Conservation (phyloP, 2,797 vertebrate genomes). For the Netta rufina region DNA sequence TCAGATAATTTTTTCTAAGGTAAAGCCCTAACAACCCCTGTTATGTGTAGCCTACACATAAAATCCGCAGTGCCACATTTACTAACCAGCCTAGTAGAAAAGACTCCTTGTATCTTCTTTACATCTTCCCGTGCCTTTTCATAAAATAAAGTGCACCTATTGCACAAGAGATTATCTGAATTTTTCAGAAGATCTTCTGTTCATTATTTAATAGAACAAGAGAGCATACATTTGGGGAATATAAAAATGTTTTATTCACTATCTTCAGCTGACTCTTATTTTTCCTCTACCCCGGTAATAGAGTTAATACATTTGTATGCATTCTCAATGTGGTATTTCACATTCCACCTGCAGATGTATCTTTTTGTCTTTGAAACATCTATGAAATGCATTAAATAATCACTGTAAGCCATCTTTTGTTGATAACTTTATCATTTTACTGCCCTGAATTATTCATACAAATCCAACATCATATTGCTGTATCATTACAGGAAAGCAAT, state of each 20-base stretch:
- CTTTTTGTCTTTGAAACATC: constrained; percentile 54
- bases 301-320: constrained; percentile 12
- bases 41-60: fast-evolving
- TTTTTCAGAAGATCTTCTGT: constrained; percentile 41
- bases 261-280: constrained; percentile 32
- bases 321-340: background rate
- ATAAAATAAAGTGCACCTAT: background rate
- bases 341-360: constrained; percentile 15
- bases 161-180: constrained; percentile 24
- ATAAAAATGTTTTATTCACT: constrained; percentile 63
- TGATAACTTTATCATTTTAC: constrained; percentile 50
- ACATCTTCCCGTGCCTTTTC: background rate
- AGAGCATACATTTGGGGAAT: background rate
- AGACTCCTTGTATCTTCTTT: background rate
- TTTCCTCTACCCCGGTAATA: constrained; percentile 3
- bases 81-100: background rate
- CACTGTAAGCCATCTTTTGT: constrained; percentile 45
- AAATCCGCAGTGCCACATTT: background rate
- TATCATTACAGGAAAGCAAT: constrained; percentile 37
- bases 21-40: background rate
- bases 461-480: background rate
- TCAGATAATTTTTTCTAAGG: background rate
- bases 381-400: constrained; percentile 44
- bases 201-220: constrained; percentile 30
- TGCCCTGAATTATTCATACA: constrained; percentile 58